Evolutionary conservation across 2,113 vertebrate genomes (phyloP).

Genomic region (Procapra przewalskii): DNA sequence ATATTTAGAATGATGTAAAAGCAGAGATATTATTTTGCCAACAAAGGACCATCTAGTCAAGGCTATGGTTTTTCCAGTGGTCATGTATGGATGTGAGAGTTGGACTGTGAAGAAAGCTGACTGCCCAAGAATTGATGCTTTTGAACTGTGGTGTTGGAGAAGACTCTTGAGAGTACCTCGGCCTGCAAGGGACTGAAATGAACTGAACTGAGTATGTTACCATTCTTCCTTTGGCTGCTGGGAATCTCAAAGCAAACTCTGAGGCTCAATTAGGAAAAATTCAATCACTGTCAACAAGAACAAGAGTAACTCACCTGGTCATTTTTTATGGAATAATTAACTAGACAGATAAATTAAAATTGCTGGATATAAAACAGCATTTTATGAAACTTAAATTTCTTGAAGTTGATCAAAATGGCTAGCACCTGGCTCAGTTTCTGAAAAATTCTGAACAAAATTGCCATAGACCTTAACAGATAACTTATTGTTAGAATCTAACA

Average conservation of each 20-base stretch:
- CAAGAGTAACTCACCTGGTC: background rate
- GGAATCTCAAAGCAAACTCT: background rate
- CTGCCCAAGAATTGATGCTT: no score
- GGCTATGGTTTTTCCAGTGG: no score
- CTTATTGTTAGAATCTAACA: background rate
- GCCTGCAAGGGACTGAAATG: no score
- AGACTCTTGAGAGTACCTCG: no score
- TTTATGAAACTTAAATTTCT: constrained; percentile 1
- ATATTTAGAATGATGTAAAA: background rate
- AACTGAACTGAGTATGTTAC: background rate
- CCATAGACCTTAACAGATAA: background rate
- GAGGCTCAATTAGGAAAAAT: background rate
- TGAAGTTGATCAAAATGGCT: background rate
- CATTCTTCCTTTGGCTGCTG: background rate
- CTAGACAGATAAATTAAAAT: background rate
- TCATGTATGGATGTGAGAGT: no score
- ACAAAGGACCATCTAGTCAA: no score
- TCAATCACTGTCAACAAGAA: background rate
- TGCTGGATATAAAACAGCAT: background rate
- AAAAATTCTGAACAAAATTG: background rate
- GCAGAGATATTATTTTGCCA: no score
- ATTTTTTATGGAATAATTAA: background rate
- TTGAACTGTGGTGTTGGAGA: no score
- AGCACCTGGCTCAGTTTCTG: background rate
- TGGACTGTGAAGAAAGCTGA: no score